Evolutionary conservation across 1,140 invertebrate genomes (phyloP).

Genomic region (Bactericera cockerelli): DNA sequence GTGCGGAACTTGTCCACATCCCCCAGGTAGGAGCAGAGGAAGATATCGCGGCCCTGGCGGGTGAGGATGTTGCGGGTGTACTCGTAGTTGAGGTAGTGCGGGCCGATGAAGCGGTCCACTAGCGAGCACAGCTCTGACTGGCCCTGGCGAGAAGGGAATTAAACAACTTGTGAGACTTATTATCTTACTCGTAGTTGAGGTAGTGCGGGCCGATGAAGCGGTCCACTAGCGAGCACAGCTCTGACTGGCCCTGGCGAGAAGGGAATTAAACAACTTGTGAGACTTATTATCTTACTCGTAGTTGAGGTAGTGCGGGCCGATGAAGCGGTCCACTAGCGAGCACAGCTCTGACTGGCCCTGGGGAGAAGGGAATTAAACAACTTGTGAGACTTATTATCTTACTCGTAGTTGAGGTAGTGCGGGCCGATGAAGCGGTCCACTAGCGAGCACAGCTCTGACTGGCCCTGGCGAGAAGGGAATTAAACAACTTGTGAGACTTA

Average conservation of each 20-base stretch:
- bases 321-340: slow-evolving; percentile 40
- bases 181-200: slow-evolving; percentile 36
- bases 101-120: slow-evolving; percentile 43
- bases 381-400: too few species aligned
- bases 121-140: slow-evolving; percentile 37
- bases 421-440: slow-evolving; percentile 43
- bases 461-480: slow-evolving; percentile 27
- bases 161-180: too few species aligned
- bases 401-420: slow-evolving; percentile 38
- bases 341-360: slow-evolving; percentile 38
- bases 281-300: too few species aligned
- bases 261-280: too few species aligned
- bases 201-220: slow-evolving; percentile 43
- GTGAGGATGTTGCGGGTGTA: slow-evolving; percentile 41
- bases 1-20: slow-evolving; percentile 42
- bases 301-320: slow-evolving; percentile 39
- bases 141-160: slow-evolving; percentile 26
- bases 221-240: slow-evolving; percentile 40
- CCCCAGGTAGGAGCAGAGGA: slow-evolving; percentile 45
- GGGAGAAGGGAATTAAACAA: not conserved
- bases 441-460: slow-evolving; percentile 37
- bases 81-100: slow-evolving; percentile 38
- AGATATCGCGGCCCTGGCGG: slow-evolving; percentile 46
- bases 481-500: too few species aligned
- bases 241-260: slow-evolving; percentile 32